Conservation (phyloP, 2,113 vertebrate species). For the Clarias batrachus region DNA sequence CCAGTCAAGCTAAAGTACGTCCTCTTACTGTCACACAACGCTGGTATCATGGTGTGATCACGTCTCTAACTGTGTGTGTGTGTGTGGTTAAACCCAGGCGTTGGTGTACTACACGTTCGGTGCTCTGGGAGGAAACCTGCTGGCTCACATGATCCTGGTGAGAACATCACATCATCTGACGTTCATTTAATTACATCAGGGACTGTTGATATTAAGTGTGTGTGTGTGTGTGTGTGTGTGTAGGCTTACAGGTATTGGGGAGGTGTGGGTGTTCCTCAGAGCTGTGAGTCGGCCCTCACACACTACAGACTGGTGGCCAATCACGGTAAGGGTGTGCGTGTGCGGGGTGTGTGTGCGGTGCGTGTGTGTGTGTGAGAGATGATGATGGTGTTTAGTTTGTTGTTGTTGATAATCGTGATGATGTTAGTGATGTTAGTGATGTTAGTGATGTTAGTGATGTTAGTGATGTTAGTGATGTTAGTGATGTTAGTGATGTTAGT, state of each 20-base stretch:
- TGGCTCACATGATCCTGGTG: conserved; percentile 97
- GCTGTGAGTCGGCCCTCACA: conserved; percentile 95
- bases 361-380: conserved; percentile 65
- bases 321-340: conserved; percentile 75
- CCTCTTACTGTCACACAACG: not conserved
- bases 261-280: conserved; percentile 94
- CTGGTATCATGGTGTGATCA: not conserved
- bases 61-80: not conserved
- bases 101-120: conserved; percentile 97
- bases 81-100: conserved; percentile 71
- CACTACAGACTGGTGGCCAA: conserved; percentile 95
- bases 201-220: not conserved
- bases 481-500: too few species aligned
- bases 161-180: conserved; percentile 56
- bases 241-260: conserved; percentile 98
- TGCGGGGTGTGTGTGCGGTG: too few species aligned
- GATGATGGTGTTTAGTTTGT: not conserved
- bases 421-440: not conserved
- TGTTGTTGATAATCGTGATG: not conserved
- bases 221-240: conserved; percentile 6
- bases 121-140: conserved; percentile 92
- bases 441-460: too few species aligned
- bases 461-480: too few species aligned
- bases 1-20: conserved; percentile 97
- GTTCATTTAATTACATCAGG: not conserved